Evolutionary conservation across 1,140 invertebrate species (phyloP).

Genomic region (Psix sp.): DNA sequence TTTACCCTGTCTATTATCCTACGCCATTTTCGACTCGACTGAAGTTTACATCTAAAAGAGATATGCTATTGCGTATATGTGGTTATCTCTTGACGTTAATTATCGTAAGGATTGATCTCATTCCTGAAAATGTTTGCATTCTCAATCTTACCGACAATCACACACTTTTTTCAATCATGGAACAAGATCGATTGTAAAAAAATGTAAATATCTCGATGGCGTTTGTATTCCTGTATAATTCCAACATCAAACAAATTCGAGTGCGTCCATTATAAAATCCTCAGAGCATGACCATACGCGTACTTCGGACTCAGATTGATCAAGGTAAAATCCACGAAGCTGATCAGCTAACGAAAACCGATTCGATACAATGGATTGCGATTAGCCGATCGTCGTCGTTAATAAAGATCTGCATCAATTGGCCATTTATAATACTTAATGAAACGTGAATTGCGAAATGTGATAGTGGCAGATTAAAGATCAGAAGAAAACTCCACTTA

Average conservation of each 20-base stretch:
- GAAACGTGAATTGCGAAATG: conserved; percentile 34
- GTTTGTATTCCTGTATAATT: conserved; percentile 55
- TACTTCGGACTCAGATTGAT: conserved; percentile 55
- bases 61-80: no score
- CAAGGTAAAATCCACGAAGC: conserved; percentile 39
- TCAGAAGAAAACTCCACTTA: not conserved
- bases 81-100: conserved; percentile 54
- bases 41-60: conserved; percentile 18
- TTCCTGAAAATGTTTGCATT: conserved; percentile 55
- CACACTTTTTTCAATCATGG: conserved; percentile 32
- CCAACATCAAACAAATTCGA: conserved; percentile 57
- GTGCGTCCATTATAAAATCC: conserved; percentile 54
- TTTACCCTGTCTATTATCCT: not conserved
- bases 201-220: conserved; percentile 49
- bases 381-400: conserved; percentile 27
- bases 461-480: conserved; percentile 20
- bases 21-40: conserved; percentile 1
- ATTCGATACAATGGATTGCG: conserved; percentile 49
- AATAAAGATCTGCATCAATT: conserved; percentile 48
- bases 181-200: conserved; percentile 46
- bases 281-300: conserved; percentile 53
- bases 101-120: conserved; percentile 52
- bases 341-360: conserved; percentile 44
- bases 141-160: conserved; percentile 52
- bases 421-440: conserved; percentile 25